Conservation (phyloP, 1,140 invertebrate species). For the Leptoteleia sp. region DNA sequence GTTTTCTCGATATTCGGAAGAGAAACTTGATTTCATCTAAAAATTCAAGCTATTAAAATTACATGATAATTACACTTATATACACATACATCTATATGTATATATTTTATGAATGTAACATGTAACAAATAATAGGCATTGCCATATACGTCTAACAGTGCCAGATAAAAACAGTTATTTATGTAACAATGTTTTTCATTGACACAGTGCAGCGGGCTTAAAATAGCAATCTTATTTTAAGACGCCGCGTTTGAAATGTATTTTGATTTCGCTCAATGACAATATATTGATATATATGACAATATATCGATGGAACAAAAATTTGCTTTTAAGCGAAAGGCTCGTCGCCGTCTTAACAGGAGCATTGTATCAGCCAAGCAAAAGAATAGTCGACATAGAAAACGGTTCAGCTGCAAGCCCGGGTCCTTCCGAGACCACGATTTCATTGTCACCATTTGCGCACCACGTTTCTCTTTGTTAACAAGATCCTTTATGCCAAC, state of each 20-base stretch:
- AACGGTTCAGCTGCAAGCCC: conserved; percentile 28
- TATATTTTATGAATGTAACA: no score
- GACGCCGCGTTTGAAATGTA: neutral
- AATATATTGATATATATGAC: conserved; percentile 35
- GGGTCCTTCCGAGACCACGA: conserved; percentile 17
- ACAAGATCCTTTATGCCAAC: conserved; percentile 28
- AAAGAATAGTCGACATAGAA: conserved; percentile 37
- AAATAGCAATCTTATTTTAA: conserved; percentile 5
- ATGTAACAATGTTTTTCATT: no score
- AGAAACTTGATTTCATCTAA: no score
- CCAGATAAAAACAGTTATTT: no score
- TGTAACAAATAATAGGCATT: no score
- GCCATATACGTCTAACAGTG: no score
- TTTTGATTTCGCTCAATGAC: conserved; percentile 13
- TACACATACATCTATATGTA: no score
- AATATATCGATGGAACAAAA: no score
- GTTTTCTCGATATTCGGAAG: no score
- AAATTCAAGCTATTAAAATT: no score
- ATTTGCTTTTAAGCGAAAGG: conserved; percentile 26
- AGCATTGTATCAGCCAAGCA: conserved; percentile 22
- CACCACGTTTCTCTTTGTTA: conserved; percentile 43
- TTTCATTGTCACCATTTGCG: conserved; percentile 48
- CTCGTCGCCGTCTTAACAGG: conserved; percentile 26
- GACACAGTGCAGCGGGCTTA: neutral
- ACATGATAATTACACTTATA: no score